Percentiles rank a stretch among this genome's conserved stretches.
Conservation (phyloP, 2,888 invertebrate genomes). For the Watsonalla cultraria region DNA sequence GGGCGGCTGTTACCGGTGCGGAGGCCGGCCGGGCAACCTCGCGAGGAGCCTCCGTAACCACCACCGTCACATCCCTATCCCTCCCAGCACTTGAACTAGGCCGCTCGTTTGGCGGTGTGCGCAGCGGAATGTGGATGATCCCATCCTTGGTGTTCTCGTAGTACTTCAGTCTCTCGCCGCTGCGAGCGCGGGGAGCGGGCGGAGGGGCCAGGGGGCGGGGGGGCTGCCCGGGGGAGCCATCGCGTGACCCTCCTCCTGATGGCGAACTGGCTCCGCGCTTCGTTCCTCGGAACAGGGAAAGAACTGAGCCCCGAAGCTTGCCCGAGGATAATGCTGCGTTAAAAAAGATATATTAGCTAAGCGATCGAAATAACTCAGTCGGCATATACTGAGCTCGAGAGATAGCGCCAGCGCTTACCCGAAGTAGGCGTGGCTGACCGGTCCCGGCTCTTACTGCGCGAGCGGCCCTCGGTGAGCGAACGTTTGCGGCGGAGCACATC, state of each 20-base stretch:
- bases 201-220: conserved; percentile 29
- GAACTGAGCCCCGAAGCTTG: conserved; percentile 81
- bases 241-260: conserved; percentile 55
- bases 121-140: conserved; percentile 84
- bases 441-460: conserved; percentile 83
- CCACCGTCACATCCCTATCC: conserved; percentile 12
- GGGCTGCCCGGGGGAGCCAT: conserved; percentile 48
- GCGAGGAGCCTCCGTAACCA: conserved; percentile 11
- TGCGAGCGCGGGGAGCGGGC: conserved; percentile 28
- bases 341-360: no score
- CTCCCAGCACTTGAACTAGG: conserved; percentile 30
- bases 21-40: conserved; percentile 32
- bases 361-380: no score
- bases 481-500: conserved; percentile 61
- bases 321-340: conserved; percentile 17
- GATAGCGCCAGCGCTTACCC: conserved; percentile 1
- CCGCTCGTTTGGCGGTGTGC: conserved; percentile 85
- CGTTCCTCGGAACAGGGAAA: conserved; percentile 83
- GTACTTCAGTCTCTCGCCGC: conserved; percentile 69
- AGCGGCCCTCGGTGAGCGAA: conserved; percentile 68
- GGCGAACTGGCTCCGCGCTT: conserved; percentile 50
- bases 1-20: conserved; percentile 30
- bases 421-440: conserved; percentile 79
- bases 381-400: no score
- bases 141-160: conserved; percentile 82